A percentile compares a stretch with the other conserved stretches of the same genome.
Conservation (phyloP, 2,797 vertebrate species). For the Squalus acanthias region DNA sequence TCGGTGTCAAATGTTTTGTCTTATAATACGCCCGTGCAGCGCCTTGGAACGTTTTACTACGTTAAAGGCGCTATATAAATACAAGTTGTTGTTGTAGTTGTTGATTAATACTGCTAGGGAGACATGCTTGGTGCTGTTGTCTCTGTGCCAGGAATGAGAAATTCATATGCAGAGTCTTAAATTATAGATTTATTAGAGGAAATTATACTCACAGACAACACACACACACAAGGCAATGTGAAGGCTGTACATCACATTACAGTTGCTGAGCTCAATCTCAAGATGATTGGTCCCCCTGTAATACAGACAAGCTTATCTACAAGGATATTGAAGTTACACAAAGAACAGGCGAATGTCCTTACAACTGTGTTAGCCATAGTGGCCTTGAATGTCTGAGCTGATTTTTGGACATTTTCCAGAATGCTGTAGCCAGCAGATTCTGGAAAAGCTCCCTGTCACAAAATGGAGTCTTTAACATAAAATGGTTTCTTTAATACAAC, state of each 20-base stretch:
- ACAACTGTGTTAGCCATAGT: background rate
- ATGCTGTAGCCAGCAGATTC: background rate
- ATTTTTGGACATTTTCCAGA: background rate
- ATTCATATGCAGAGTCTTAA: background rate
- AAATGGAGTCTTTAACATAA: background rate
- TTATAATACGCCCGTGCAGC: too few species aligned
- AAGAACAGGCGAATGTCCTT: background rate
- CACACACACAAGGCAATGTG: too few species aligned
- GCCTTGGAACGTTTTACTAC: too few species aligned
- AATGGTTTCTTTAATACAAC: background rate
- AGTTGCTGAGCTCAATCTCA: too few species aligned
- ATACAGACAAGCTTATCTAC: background rate
- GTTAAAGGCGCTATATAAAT: too few species aligned
- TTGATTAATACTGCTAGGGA: background rate
- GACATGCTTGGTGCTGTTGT: background rate
- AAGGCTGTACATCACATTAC: too few species aligned
- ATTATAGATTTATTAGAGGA: slow-evolving; percentile 4
- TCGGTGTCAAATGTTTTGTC: too few species aligned
- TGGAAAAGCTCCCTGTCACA: background rate
- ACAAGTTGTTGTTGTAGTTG: too few species aligned
- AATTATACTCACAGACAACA: background rate
- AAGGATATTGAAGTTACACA: background rate
- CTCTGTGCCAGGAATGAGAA: background rate
- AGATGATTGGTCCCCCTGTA: too few species aligned
- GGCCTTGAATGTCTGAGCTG: background rate